Percentiles rank a stretch among this genome's conserved stretches.
phyloP scores from a whole-genome alignment of 2,113 vertebrate genomes.

The Hassar affinis region DNA sequence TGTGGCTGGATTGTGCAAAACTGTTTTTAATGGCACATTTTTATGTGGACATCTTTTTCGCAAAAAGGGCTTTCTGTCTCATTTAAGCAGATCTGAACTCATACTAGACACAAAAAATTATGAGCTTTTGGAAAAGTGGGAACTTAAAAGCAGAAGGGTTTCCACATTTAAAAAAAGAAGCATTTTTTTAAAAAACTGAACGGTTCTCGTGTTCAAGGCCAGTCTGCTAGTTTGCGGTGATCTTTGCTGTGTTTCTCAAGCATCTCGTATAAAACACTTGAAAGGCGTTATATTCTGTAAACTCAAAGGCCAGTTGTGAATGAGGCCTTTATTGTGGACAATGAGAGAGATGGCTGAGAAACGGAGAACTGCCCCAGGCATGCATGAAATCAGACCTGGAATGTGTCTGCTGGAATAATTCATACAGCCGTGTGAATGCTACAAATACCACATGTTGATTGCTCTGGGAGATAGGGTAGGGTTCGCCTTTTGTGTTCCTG shows the following conservation, averaged over 20 bases:
- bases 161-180: neutral
- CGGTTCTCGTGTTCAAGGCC: neutral
- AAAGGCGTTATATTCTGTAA: conserved; percentile 8
- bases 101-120: conserved; percentile 3
- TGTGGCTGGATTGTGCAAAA: conserved; percentile 11
- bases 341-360: neutral
- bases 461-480: conserved; percentile 53
- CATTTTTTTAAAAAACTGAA: neutral
- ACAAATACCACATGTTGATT: conserved; percentile 65
- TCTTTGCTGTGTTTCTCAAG: conserved; percentile 14
- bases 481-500: conserved; percentile 47
- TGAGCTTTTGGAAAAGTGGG: conserved; percentile 7
- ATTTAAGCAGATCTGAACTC: conserved; percentile 22
- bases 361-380: conserved; percentile 55
- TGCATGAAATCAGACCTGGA: conserved; percentile 63
- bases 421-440: conserved; percentile 61
- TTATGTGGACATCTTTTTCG: conserved; percentile 20
- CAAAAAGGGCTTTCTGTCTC: conserved; percentile 3
- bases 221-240: neutral
- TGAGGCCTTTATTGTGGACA: conserved; percentile 17
- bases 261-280: conserved; percentile 11
- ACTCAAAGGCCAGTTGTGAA: neutral
- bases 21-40: conserved; percentile 1
- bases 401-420: conserved; percentile 60
- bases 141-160: conserved; percentile 2